These are phyloP conservation scores for Oscheius sp. DNA, from an alignment of 2,888 invertebrate genomes.

Conservation along the genomic window DNA sequence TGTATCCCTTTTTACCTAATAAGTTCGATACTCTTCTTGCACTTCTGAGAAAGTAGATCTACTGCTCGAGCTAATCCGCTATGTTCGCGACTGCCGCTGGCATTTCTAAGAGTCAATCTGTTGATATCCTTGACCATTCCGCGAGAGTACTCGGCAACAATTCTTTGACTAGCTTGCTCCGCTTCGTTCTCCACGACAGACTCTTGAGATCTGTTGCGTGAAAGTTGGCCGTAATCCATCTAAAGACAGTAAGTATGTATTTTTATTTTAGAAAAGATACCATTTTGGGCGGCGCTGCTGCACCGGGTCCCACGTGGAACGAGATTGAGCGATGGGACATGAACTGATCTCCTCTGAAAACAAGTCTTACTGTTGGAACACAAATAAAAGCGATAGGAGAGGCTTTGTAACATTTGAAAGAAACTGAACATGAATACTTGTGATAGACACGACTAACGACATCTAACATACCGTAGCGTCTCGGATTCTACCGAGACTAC, in stretches of 20 bases:
- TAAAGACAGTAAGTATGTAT: neutral
- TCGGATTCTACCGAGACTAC: conserved; percentile 23
- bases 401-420: neutral
- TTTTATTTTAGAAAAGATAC: neutral
- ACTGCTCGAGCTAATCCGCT: conserved; percentile 60
- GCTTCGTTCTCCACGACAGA: conserved; percentile 38
- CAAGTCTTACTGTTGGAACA: neutral
- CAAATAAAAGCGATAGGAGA: neutral
- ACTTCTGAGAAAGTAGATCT: conserved; percentile 70
- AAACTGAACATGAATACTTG: conserved; percentile 13
- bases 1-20: conserved; percentile 51
- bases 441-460: neutral
- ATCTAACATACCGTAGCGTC: conserved; percentile 14
- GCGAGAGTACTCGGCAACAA: conserved; percentile 45
- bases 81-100: conserved; percentile 31
- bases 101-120: conserved; percentile 40
- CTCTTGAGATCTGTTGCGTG: conserved; percentile 40
- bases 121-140: conserved; percentile 50
- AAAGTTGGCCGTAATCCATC: conserved; percentile 28
- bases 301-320: conserved; percentile 55
- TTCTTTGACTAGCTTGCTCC: conserved; percentile 38
- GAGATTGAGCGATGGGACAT: conserved; percentile 66
- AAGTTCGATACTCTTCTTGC: conserved; percentile 71
- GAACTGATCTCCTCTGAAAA: conserved; percentile 64
- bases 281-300: neutral